Evolutionary conservation across 2,113 vertebrate species (phyloP), one percentile per base, ranked within the genome.

Genomic region (Bothrops jararaca): DNA sequence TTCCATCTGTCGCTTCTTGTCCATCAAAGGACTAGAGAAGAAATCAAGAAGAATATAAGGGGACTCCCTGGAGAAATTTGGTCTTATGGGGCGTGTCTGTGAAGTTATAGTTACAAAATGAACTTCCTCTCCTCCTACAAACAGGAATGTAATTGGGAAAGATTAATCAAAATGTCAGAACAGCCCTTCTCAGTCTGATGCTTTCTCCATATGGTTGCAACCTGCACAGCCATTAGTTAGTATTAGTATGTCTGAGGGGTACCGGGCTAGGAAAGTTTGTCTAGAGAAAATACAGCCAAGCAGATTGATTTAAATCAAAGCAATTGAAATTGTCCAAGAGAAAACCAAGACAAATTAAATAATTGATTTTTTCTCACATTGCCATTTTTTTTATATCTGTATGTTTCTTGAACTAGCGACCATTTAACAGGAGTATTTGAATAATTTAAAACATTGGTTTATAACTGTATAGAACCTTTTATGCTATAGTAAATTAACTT

Each of bases 401-500:
- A 48, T 45, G 45, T 57, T 92, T 85, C 39, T 69, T 48, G 24
- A 92, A 64, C 92, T 92, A 52, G 54, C 13, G 90, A 86, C 42
- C n/a, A 42, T 64, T 86, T 90, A 64, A 80, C 11, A 90, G 86
- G 13, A 80, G 6, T 42, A 29, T 10, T 52, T 86, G 74, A 60
- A 90, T 86, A 92, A 92, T 92, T 90, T 58, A 85, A 90, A 85
- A 34, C 45, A 26, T 86, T 85, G 45, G 42, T 86, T 92, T 92
- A 26, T 45, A 85, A 56, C 34, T 56, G 50, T 3, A 39, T 29
- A 39, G n/a, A 92, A 11, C 2, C 24, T 89, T 85, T 58, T 57
- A 90, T 34, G 3, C 74, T 85, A 53, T 24, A n/a, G 50, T 86
- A 80, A 90, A 12, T 57, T 52, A 86, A 64, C 45, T 90, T 39